Evolutionary conservation across 2,113 vertebrate species (phyloP).

Genomic region (Calidris pugnax): DNA sequence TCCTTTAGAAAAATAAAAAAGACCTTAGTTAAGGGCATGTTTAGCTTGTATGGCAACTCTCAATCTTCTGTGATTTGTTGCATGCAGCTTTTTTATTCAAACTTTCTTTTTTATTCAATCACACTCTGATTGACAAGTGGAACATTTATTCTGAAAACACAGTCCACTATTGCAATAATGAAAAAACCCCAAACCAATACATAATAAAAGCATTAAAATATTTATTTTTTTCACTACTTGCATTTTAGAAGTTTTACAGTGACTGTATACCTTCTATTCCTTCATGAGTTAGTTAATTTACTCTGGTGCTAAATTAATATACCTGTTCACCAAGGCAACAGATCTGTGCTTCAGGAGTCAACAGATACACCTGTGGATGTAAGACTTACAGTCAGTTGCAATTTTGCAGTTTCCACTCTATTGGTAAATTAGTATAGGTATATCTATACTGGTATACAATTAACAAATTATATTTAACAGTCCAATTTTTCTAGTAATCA

Average conservation of each 20-base stretch:
- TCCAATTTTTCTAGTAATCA: not conserved
- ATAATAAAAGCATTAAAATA: not conserved
- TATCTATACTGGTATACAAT: not conserved
- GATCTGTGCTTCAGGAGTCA: not conserved
- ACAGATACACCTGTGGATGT: not conserved
- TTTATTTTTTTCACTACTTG: not conserved
- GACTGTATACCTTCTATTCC: not conserved
- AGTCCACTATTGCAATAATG: not conserved
- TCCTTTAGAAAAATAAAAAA: not conserved
- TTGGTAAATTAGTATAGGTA: not conserved
- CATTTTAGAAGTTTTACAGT: not conserved
- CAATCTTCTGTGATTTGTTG: not conserved
- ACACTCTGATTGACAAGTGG: not conserved
- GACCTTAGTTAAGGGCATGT: not conserved
- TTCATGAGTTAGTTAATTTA: not conserved
- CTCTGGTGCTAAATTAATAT: not conserved
- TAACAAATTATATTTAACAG: not conserved
- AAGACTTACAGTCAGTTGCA: not conserved
- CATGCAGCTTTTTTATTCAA: not conserved
- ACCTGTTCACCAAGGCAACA: not conserved
- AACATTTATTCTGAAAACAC: not conserved
- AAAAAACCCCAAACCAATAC: fast-evolving
- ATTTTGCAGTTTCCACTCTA: not conserved
- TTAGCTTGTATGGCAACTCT: not conserved
- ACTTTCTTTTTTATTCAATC: not conserved